Base-by-base conservation (phyloP, 92 coral and sea anemone genomes). In the Montipora capitata region DNA sequence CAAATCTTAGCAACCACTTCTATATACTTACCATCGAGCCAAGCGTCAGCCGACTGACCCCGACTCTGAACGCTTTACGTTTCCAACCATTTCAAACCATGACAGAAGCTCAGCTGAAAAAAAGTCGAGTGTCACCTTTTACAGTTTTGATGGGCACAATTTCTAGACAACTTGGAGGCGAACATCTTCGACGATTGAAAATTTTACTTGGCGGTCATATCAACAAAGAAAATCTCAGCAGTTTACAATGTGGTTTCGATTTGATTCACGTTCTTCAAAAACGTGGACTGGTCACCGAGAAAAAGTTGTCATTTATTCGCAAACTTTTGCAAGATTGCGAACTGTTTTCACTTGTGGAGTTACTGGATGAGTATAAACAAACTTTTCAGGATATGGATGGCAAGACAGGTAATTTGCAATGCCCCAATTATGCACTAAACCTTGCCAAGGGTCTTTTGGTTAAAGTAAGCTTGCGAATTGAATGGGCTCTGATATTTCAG, bases 151-250 rank as follows among this genome's bases (percentile, higher is more conserved):
- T 95, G 9, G 98, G 95, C 3, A 87, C 98, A 2, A 91, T 95
- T 67, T 93, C 98, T 4, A 93, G 88, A 77, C 93, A 95, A 10
- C 68, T 97, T 1, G 74, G 82, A 4, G 67, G 78, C 42, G 94
- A 94, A 40, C 88, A 91, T 78, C 87, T 97, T 43, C 85, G 82
- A n/a, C 92, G 69, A 78, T 84, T 97, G 8, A 94, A 94, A 69
- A 76, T 93, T n/a, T 91, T 85, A 18, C 94, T 97, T n/a, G 92
- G 91, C 59, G 99, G 99, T 9, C 96, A 95, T 35, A 72, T 97
- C 77, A 89, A 92, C 91, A 97, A 94, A 91, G 98, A 97, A 35
- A 83, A 74, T 58, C 89, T 97, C 20, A 81, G 88, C 79, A 84
- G 78, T 40, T 86, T 94, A 40, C 88, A 86, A 42, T 88, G 78